A percentile compares a stretch with the other conserved stretches of the same genome.
These are phyloP conservation scores for Aphelenchoides besseyi DNA, from an alignment of 1,140 invertebrate species.

Conservation along the genomic window DNA sequence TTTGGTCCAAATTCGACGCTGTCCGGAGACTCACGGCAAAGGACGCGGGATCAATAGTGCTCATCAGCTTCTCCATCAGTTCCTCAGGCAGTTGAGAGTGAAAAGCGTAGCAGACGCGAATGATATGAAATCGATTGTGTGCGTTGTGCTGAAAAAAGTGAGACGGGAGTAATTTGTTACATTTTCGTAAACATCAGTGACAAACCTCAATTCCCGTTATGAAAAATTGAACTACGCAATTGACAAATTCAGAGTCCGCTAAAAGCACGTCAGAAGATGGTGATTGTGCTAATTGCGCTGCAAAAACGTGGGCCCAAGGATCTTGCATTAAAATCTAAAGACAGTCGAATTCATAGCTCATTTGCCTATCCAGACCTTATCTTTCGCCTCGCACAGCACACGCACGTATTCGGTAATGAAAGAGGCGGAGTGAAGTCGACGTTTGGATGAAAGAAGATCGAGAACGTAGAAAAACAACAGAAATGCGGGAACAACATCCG, in stretches of 20 bases:
- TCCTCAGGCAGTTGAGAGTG: background rate
- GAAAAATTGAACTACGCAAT: background rate
- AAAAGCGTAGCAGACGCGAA: background rate
- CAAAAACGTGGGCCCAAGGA: background rate
- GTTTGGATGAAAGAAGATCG: constrained; percentile 8
- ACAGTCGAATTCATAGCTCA: background rate
- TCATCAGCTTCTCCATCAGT: background rate
- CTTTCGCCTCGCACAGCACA: constrained; percentile 10
- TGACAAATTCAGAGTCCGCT: background rate
- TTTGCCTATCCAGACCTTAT: constrained; percentile 8
- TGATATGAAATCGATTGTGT: background rate
- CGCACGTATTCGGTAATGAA: background rate
- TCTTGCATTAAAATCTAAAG: constrained; percentile 1
- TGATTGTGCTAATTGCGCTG: background rate
- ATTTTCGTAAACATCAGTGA: background rate
- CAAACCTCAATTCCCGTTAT: background rate
- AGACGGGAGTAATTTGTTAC: background rate
- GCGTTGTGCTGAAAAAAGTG: background rate
- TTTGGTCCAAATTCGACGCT: background rate
- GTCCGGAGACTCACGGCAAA: no score
- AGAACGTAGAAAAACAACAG: background rate
- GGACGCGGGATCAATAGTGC: background rate
- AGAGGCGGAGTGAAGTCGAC: background rate
- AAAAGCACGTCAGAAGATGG: background rate
- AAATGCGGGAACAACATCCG: constrained; percentile 6